Evolutionary conservation across 1,140 invertebrate species (phyloP), one percentile per base, ranked within the genome.

Genomic region (Drosophila kepulauana): DNA sequence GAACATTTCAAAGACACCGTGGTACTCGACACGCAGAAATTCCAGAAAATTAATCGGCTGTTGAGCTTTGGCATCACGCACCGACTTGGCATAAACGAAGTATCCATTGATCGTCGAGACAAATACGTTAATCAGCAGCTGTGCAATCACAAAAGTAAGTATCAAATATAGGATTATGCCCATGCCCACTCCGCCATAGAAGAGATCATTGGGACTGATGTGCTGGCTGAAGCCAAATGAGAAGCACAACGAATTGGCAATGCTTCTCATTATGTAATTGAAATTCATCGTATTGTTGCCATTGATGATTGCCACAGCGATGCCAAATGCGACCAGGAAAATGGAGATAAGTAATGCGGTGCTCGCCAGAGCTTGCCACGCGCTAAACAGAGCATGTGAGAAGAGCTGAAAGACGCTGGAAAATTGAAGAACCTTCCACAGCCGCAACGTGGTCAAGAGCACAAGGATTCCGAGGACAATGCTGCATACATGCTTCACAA

Each of bases 381-480:
- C 87, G 5, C 51, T 10, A 45, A 66, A 91, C 1, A 92, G 58
- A 0, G 91, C 88, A 7, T 7, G 20, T 1, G 87, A 51, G 33
- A 91, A 86, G 11, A 89, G 30, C 49, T 82, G 73, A 13, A 92
- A 92, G 1, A 90, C 75, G 7, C 41, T 51, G 43, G 90, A 77
- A n/a, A 92, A 92, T 54, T 88, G 84, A 1, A 92, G 54, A 1
- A 91, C 74, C 25, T 90, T 88, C 91, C 91, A 92, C 15, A 92
- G 30, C 0, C 91, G 82, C 48, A 92, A 2, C 0, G 91, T 91
- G n/a, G 91, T 77, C 3, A 88, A 3, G 15, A 59, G 58, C 10
- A 92, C 48, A 0, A 92, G 79, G 7, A 91, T 75, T 1, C 86
- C 91, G 20, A 72, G 4, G 1, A 70, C 6, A 0, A 81, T 5